Base-by-base conservation (phyloP, 1,140 invertebrate species). In the Saxidomus purpurata region DNA sequence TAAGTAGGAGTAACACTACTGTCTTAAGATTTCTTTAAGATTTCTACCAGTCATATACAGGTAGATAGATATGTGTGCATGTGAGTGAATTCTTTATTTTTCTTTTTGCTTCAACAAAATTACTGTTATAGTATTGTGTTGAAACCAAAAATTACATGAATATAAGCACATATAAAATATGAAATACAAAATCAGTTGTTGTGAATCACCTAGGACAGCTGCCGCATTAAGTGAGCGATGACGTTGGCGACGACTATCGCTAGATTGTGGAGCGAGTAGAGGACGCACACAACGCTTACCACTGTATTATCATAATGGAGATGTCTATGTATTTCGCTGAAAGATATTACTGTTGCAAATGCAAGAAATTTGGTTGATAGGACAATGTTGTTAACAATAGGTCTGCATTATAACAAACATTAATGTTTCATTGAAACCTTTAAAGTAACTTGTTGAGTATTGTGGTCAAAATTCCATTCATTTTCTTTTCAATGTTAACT, bases 121-220 rank as follows among this genome's bases (percentile, higher is more conserved):
- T 43, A 43, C 43, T 63, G 59, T 63, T 63, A 28, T 63, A 63
- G 59, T 63, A 63, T 63, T 63, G 59, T 63, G 59, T 63, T 63
- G 59, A n/a, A 28, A 63, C 59, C 59, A 28, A 28, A 28, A 63
- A 63, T 63, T 25, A 63, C 59, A 63, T 28, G 59, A 63, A 28
- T 63, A 63, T 28, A 63, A 63, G 59, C 9, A 63, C 59, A 63
- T 63, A 63, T 63, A 63, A 63, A 28, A 63, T 63, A 63, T 63
- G n/a, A 19, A 63, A 43, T 43, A 43, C 43, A 63, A 63, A 63
- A 63, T 63, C 59, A 63, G 59, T 63, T 63, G 59, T 63, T 63
- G 59, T 63, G 59, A 63, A 63, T 4, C 59, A 63, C 59, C 59
- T 63, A 63, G 59, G 28, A 63, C 8, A 63, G 59, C 59, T 63